phyloP scores from a whole-genome alignment of 2,888 invertebrate species.

The Morinoia aosen region DNA sequence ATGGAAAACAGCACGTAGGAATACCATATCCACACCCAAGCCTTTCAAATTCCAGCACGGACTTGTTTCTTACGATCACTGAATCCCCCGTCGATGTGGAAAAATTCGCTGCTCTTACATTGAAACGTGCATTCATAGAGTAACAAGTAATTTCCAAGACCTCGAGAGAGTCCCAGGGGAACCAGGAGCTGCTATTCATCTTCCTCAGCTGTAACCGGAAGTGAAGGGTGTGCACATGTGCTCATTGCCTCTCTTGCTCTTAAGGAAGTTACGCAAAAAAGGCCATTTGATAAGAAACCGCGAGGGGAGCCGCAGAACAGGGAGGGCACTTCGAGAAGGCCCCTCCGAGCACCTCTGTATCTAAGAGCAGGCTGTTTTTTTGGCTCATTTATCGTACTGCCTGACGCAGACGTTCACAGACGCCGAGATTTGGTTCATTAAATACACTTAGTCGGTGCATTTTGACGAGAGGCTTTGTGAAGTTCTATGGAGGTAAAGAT shows the following conservation, averaged over 20 bases:
- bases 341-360: background rate
- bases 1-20: too few relatives aligned
- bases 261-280: background rate
- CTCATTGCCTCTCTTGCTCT: background rate
- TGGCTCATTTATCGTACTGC: background rate
- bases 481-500: background rate
- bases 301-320: background rate
- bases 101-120: too few relatives aligned
- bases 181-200: background rate
- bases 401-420: background rate
- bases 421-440: background rate
- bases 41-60: too few relatives aligned
- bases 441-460: background rate
- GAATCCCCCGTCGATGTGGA: too few relatives aligned
- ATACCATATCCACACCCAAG: too few relatives aligned
- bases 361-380: background rate
- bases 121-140: too few relatives aligned
- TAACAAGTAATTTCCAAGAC: too few relatives aligned
- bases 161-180: background rate
- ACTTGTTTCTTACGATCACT: too few relatives aligned
- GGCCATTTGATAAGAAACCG: conserved; percentile 19
- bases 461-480: background rate
- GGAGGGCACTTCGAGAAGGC: background rate
- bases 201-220: background rate
- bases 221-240: conserved; percentile 1